Percentiles rank a stretch among this genome's conserved stretches.
Conservation (phyloP, 1,140 invertebrate genomes). For the Colletes gigas region DNA sequence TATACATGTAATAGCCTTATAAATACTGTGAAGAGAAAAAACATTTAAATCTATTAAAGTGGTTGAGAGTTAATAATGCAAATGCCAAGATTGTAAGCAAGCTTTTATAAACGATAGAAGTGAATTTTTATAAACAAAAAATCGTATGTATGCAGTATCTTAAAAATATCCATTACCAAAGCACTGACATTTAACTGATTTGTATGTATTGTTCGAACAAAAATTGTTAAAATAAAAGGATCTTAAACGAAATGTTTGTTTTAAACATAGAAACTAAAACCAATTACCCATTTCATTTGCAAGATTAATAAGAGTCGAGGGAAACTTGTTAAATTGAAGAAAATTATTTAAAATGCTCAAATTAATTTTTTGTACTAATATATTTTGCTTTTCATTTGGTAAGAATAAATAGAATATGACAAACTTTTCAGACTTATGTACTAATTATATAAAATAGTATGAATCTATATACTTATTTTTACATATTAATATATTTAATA, state of each 20-base stretch:
- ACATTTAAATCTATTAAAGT: conserved; percentile 30
- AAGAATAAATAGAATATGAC: conserved; percentile 38
- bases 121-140: conserved; percentile 47
- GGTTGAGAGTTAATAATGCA: conserved; percentile 44
- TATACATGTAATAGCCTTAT: conserved; percentile 30
- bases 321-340: not conserved
- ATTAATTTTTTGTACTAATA: conserved; percentile 24
- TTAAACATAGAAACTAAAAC: not conserved
- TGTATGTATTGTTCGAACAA: conserved; percentile 5
- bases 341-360: not conserved
- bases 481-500: not conserved
- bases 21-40: conserved; percentile 8
- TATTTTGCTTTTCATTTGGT: conserved; percentile 30
- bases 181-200: conserved; percentile 24
- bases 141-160: conserved; percentile 37
- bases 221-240: conserved; percentile 17
- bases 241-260: conserved; percentile 8
- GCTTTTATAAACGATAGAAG: conserved; percentile 55
- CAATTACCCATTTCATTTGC: not conserved
- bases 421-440: conserved; percentile 30
- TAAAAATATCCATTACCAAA: conserved; percentile 30
- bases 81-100: conserved; percentile 24
- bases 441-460: conserved; percentile 29
- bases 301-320: not conserved
- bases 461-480: conserved; percentile 11